Conservation (phyloP, 2,113 vertebrate species). For the Xiphophorus maculatus region DNA sequence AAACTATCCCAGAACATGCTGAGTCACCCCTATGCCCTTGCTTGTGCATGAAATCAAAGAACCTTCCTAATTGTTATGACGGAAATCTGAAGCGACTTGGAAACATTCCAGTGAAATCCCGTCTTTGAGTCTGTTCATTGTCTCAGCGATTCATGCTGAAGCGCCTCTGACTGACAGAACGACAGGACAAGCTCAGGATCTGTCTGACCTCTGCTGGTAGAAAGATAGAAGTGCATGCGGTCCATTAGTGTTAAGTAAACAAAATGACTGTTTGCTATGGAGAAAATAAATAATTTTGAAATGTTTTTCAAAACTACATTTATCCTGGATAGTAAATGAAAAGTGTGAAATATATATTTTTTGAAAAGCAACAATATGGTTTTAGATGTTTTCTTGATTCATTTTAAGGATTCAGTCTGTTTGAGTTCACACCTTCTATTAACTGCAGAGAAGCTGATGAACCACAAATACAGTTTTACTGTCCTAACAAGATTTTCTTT, state of each 20-base stretch:
- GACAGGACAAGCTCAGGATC: not conserved
- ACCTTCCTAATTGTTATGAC: not conserved
- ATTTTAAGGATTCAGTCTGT: not conserved
- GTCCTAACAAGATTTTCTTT: not conserved
- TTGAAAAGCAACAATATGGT: too few species aligned
- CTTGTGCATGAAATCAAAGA: not conserved
- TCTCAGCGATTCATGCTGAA: not conserved
- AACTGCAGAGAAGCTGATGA: not conserved
- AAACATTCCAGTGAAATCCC: conserved; percentile 2
- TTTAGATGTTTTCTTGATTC: not conserved
- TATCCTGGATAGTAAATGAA: not conserved
- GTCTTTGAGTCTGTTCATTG: not conserved
- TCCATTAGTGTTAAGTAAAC: not conserved
- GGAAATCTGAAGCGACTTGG: not conserved
- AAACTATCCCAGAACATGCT: not conserved
- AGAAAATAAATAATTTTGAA: not conserved
- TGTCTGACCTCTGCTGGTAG: conserved; percentile 72
- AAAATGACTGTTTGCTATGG: not conserved
- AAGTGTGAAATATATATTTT: not conserved
- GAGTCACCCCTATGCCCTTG: not conserved
- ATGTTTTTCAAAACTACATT: not conserved
- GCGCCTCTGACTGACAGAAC: not conserved
- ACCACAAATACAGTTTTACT: not conserved
- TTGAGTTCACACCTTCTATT: too few species aligned
- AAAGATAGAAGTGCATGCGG: conserved; percentile 46